Conservation (phyloP, 1,140 invertebrate genomes). For the Rhynchophorus ferrugineus region DNA sequence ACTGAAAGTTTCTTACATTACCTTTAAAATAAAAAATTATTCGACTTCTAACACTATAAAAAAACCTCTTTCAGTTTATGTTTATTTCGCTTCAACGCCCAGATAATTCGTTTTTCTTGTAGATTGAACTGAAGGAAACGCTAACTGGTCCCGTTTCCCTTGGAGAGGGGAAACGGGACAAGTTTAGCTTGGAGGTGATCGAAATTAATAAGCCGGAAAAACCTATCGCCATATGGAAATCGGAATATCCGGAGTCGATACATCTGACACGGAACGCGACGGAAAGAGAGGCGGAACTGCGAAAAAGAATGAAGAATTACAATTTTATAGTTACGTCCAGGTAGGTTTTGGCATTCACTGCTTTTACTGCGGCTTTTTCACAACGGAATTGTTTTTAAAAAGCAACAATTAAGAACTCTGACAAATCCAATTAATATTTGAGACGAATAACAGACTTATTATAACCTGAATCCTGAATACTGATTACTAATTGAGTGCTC, state of each 20-base stretch:
- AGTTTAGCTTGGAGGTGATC: slow-evolving; percentile 28
- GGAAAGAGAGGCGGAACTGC: slow-evolving; percentile 24
- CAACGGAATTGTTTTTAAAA: not conserved
- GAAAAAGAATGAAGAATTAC: slow-evolving; percentile 24
- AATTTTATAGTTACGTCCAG: slow-evolving; percentile 38
- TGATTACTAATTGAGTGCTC: too few relatives aligned
- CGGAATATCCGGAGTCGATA: slow-evolving; percentile 20
- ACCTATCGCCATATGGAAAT: slow-evolving; percentile 25
- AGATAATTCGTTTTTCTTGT: slow-evolving; percentile 1
- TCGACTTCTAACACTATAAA: too few relatives aligned
- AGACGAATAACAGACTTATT: too few relatives aligned
- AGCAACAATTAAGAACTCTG: not conserved
- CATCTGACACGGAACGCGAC: slow-evolving; percentile 22
- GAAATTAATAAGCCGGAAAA: slow-evolving; percentile 22
- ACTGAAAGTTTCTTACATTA: too few relatives aligned
- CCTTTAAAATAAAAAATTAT: too few relatives aligned
- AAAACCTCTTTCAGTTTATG: too few relatives aligned
- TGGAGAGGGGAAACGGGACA: slow-evolving; percentile 23
- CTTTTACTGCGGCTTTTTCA: too few relatives aligned
- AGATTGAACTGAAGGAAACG: slow-evolving; percentile 13
- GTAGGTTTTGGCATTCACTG: not conserved
- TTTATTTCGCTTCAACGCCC: too few relatives aligned
- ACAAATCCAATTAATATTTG: too few relatives aligned
- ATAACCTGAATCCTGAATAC: too few relatives aligned
- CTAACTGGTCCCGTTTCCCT: slow-evolving; percentile 20